phyloP scores from a whole-genome alignment of 2,888 invertebrate species.

The Odontothrips loti region DNA sequence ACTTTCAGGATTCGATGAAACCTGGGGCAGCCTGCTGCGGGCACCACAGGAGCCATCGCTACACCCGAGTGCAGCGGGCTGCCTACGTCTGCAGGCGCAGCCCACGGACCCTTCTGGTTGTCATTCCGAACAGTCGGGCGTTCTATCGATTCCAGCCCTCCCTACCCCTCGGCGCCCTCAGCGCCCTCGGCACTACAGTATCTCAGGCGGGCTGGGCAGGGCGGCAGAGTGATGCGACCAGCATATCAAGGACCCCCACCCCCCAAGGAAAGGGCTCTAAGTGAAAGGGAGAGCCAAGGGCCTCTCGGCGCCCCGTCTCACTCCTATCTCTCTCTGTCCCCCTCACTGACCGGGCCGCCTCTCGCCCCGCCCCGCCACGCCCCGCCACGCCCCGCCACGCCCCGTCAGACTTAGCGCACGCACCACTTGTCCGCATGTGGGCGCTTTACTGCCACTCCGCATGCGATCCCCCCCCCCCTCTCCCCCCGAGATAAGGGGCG shows the following conservation, averaged over 20 bases:
- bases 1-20: too few relatives aligned
- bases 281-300: too few relatives aligned
- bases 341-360: background rate
- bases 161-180: too few relatives aligned
- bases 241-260: too few relatives aligned
- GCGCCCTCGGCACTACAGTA: background rate
- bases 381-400: background rate
- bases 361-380: background rate
- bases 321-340: background rate
- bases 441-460: slow-evolving; percentile 18
- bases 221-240: too few relatives aligned
- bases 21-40: too few relatives aligned
- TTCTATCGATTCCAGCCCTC: background rate
- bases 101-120: background rate
- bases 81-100: background rate
- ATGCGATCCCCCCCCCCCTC: background rate
- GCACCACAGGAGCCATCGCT: too few relatives aligned
- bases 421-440: slow-evolving; percentile 17
- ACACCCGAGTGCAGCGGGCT: too few relatives aligned
- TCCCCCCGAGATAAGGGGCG: background rate
- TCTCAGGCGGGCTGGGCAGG: background rate
- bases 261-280: too few relatives aligned
- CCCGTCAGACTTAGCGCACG: background rate
- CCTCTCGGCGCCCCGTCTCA: too few relatives aligned
- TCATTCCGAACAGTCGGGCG: background rate